Conservation (phyloP, 2,113 vertebrate species). For the Gymnorhina tibicen region DNA sequence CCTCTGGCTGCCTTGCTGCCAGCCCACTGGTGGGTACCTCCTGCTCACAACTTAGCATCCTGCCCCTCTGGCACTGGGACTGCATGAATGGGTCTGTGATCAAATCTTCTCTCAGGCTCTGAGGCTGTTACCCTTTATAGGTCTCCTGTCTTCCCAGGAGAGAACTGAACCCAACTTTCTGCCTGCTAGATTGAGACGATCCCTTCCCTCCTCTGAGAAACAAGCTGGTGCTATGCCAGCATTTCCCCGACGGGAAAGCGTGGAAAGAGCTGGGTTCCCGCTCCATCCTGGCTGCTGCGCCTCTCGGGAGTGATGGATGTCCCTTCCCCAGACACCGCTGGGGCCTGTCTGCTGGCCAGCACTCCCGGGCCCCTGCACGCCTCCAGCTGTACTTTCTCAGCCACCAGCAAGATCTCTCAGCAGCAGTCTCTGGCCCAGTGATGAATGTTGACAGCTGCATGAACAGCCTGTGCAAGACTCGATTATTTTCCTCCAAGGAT, state of each 20-base stretch:
- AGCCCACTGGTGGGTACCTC: neutral
- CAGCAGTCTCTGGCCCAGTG: neutral
- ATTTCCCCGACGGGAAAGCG: accelerated
- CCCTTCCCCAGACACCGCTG: neutral
- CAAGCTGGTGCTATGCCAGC: neutral
- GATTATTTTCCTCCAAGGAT: neutral
- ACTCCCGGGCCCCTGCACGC: neutral
- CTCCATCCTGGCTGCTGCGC: neutral
- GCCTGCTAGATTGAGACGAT: accelerated
- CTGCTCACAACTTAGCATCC: neutral
- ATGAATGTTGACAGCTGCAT: conserved; percentile 48
- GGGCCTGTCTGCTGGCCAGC: neutral
- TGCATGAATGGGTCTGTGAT: neutral
- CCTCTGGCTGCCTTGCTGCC: neutral
- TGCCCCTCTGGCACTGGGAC: neutral
- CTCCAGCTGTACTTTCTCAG: conserved; percentile 24
- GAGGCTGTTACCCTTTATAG: neutral
- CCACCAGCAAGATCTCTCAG: neutral
- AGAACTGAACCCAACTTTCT: neutral
- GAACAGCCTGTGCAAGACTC: neutral
- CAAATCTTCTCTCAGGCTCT: neutral
- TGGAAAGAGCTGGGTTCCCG: neutral
- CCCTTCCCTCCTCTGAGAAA: neutral
- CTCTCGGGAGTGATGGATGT: neutral
- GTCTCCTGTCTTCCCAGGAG: neutral